Evolutionary conservation across 2,888 invertebrate species (phyloP).

Genomic region (Caenorhabditis imperialis): DNA sequence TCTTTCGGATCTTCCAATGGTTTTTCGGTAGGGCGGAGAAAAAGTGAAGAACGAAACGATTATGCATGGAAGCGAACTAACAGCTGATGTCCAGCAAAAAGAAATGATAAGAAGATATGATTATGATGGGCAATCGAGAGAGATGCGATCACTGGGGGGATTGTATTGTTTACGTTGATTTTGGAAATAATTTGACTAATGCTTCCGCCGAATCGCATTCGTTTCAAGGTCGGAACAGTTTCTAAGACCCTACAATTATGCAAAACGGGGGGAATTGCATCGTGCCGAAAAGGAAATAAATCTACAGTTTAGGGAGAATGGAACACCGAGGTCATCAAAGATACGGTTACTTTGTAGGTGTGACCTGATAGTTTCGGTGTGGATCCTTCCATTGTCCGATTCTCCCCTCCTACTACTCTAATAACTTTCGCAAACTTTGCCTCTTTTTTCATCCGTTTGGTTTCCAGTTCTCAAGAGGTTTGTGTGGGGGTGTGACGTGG

Average conservation of each 20-base stretch:
- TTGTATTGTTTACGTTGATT: no score
- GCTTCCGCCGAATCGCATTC: not conserved
- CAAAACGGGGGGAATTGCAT: slow-evolving; percentile 9
- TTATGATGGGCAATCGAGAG: slow-evolving; percentile 18
- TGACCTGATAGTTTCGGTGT: no score
- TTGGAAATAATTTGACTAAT: no score
- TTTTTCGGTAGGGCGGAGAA: slow-evolving; percentile 36
- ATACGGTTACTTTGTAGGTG: no score
- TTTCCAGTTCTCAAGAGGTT: slow-evolving; percentile 29
- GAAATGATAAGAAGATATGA: slow-evolving; percentile 20
- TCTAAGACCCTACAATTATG: slow-evolving; percentile 34
- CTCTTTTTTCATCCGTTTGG: no score
- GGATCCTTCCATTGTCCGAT: no score
- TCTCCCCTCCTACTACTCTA: no score
- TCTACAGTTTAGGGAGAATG: no score
- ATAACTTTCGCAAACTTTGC: no score
- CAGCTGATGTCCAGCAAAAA: slow-evolving; percentile 30
- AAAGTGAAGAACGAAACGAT: slow-evolving; percentile 1
- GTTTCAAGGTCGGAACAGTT: slow-evolving; percentile 33
- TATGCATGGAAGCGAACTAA: slow-evolving; percentile 21
- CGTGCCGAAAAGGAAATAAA: no score
- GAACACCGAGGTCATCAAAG: no score
- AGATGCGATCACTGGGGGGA: not conserved
- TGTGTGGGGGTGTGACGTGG: slow-evolving; percentile 17
- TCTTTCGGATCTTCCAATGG: slow-evolving; percentile 38